Percentiles rank a stretch among this genome's conserved stretches.
phyloP scores from a whole-genome alignment of 2,113 vertebrate genomes.

The Chloebia gouldiae region DNA sequence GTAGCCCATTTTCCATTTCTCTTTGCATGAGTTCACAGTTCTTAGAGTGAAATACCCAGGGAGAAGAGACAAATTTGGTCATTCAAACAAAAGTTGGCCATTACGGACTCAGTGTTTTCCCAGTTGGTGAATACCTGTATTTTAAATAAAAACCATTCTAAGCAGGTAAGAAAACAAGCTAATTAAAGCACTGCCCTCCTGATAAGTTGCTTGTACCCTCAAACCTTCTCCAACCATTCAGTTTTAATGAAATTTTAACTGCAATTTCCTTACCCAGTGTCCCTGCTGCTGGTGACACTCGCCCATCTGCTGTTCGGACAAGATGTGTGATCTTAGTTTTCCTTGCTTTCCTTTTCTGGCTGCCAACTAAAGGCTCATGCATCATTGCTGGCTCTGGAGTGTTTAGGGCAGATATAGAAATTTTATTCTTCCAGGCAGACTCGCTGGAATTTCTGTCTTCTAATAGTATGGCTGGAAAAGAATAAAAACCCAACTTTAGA shows the following conservation, averaged over 20 bases:
- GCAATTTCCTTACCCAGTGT: slow-evolving; percentile 66
- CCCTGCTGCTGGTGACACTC: slow-evolving; percentile 88
- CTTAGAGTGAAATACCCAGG: background rate
- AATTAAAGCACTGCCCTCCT: background rate
- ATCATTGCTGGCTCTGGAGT: slow-evolving; percentile 79
- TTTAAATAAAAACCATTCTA: background rate
- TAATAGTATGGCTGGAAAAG: slow-evolving; percentile 77
- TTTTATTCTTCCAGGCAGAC: slow-evolving; percentile 78
- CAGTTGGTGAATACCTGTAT: background rate
- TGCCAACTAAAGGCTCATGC: slow-evolving; percentile 92
- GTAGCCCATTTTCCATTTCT: background rate
- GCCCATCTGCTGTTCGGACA: slow-evolving; percentile 90
- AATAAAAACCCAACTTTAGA: background rate
- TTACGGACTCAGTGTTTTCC: background rate
- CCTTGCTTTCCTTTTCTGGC: slow-evolving; percentile 98
- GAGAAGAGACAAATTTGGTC: background rate
- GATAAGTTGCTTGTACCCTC: background rate
- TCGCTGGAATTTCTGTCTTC: slow-evolving; percentile 79
- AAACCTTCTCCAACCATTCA: background rate
- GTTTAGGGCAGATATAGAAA: slow-evolving; percentile 72
- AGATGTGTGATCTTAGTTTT: slow-evolving; percentile 98
- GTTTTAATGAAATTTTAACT: background rate
- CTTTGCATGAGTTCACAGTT: background rate
- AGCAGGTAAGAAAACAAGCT: background rate
- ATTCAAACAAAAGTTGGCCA: background rate